A percentile compares a stretch with the other conserved stretches of the same genome.
Evolutionary conservation across 2,888 invertebrate genomes (phyloP).

Genomic region (Agapostemon virescens): DNA sequence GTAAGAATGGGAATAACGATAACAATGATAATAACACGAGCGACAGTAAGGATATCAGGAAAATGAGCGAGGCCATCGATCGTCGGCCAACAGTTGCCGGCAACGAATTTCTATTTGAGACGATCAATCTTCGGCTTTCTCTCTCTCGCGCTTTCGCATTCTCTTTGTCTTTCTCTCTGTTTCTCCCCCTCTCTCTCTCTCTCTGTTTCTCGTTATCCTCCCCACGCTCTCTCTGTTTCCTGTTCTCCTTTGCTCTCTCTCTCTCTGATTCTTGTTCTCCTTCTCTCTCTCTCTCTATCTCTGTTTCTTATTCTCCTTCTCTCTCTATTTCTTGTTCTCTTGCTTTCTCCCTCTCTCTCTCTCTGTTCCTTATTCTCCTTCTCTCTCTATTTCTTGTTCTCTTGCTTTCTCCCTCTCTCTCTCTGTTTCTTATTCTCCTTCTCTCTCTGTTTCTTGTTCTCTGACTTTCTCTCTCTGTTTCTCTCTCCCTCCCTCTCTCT

Average conservation of each 20-base stretch:
- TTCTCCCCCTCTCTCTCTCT: not conserved
- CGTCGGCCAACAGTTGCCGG: constrained; percentile 34
- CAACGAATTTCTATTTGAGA: constrained; percentile 44
- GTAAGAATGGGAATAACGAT: constrained; percentile 60
- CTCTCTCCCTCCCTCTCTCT: not conserved
- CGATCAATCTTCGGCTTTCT: constrained; percentile 29
- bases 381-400: too few species aligned
- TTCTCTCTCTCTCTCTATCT: not conserved
- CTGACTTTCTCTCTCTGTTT: not conserved
- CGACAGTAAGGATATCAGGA: constrained; percentile 41
- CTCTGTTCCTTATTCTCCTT: not conserved
- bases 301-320: not conserved
- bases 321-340: too few species aligned
- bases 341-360: too few species aligned
- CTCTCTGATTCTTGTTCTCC: not conserved
- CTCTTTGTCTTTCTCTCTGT: not conserved
- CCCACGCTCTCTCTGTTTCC: not conserved
- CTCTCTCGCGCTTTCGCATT: too few species aligned
- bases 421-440: not conserved
- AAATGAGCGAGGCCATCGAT: constrained; percentile 48
- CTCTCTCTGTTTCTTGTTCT: constrained; percentile 9
- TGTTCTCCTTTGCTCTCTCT: too few species aligned
- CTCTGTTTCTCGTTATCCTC: not conserved
- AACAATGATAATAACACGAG: constrained; percentile 54
- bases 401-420: too few species aligned